phyloP scores from a whole-genome alignment of 2,797 vertebrate species.

The Enteromius thamalakanensis region DNA sequence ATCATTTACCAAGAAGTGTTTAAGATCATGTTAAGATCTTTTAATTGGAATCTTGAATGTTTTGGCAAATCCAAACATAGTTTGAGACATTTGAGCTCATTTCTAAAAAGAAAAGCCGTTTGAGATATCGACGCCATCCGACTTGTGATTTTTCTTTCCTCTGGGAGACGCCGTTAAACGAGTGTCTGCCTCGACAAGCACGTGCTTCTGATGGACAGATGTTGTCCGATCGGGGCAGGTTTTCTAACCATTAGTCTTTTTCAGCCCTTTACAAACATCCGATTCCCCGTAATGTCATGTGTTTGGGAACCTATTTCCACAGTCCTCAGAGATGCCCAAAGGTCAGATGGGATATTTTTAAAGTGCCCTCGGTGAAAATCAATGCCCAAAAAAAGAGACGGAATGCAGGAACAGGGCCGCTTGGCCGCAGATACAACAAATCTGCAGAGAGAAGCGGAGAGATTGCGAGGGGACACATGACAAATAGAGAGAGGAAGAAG shows the following conservation, averaged over 20 bases:
- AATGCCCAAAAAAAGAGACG: slow-evolving; percentile 74
- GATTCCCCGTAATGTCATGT: slow-evolving; percentile 45
- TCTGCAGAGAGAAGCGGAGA: slow-evolving; percentile 34
- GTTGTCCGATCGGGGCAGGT: slow-evolving; percentile 22
- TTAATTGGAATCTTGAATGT: background rate
- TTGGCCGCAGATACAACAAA: slow-evolving; percentile 48
- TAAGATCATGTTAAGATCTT: background rate
- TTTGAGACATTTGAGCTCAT: background rate
- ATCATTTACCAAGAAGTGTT: background rate
- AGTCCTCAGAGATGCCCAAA: slow-evolving; percentile 67
- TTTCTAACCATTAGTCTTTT: slow-evolving; percentile 62
- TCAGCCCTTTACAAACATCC: slow-evolving; percentile 75
- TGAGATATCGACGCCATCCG: background rate
- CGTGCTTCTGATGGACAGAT: slow-evolving; percentile 2
- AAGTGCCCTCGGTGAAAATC: slow-evolving; percentile 83
- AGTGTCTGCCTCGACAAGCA: slow-evolving; percentile 2
- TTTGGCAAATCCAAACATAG: background rate
- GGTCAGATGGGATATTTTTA: slow-evolving; percentile 81
- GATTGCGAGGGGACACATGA: slow-evolving; percentile 52
- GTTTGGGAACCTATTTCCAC: slow-evolving; percentile 31
- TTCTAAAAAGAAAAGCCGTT: background rate
- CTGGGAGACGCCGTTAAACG: background rate
- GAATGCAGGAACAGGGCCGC: slow-evolving; percentile 28
- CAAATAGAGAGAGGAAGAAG: slow-evolving; percentile 45
- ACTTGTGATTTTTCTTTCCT: background rate